phyloP scores from a whole-genome alignment of 2,113 vertebrate genomes.

The Leptobrachium leishanense region DNA sequence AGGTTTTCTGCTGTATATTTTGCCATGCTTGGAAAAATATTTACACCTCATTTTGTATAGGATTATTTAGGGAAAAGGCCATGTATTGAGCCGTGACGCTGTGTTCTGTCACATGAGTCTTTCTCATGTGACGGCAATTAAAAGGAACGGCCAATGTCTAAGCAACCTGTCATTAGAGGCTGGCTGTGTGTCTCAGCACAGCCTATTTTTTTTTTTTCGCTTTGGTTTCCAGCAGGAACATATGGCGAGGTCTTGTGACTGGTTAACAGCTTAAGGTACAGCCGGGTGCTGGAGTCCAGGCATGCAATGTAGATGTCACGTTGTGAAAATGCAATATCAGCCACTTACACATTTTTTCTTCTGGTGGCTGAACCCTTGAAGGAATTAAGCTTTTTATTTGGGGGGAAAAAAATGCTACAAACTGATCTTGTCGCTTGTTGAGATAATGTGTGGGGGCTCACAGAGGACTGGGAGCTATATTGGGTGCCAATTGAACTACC shows the following conservation, averaged over 20 bases:
- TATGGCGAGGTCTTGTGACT: slow-evolving; percentile 73
- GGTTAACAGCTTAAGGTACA: slow-evolving; percentile 63
- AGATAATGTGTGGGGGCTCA: slow-evolving; percentile 68
- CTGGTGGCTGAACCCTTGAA: too few relatives aligned
- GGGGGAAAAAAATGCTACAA: neutral
- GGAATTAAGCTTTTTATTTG: neutral
- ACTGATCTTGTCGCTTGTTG: neutral
- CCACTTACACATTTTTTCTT: too few relatives aligned
- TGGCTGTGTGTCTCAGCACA: slow-evolving; percentile 59
- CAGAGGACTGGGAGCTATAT: slow-evolving; percentile 53
- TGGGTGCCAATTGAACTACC: slow-evolving; percentile 41
- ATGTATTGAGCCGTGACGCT: neutral
- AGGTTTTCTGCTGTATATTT: too few relatives aligned
- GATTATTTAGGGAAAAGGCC: too few relatives aligned
- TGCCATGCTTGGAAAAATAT: too few relatives aligned
- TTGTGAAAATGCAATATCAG: too few relatives aligned
- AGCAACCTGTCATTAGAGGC: slow-evolving; percentile 70
- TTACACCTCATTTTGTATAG: too few relatives aligned
- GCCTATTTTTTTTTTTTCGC: slow-evolving; percentile 28
- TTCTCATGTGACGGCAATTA: slow-evolving; percentile 74
- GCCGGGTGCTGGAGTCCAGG: slow-evolving; percentile 59
- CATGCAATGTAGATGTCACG: neutral
- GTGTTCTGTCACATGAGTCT: slow-evolving; percentile 72
- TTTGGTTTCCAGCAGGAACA: slow-evolving; percentile 55
- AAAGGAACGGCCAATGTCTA: slow-evolving; percentile 64